A percentile compares a stretch with the other conserved stretches of the same genome.
phyloP scores from a whole-genome alignment of 2,888 invertebrate species.

The Baccha elongata region DNA sequence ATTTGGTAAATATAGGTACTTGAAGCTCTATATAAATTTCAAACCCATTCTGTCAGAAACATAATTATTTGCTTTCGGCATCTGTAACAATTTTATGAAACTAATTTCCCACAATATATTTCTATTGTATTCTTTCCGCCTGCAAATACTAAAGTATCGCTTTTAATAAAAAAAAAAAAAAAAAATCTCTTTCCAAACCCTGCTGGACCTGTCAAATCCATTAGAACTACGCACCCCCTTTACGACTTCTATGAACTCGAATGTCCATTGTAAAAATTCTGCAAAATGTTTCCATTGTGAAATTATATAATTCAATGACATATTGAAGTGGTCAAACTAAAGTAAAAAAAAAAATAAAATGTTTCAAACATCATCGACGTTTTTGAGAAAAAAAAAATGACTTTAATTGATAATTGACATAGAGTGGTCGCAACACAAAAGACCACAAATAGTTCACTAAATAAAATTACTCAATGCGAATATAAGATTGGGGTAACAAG shows the following conservation, averaged over 20 bases:
- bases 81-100: slow-evolving; percentile 8
- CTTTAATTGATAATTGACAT: slow-evolving; percentile 67
- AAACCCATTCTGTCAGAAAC: slow-evolving; percentile 6
- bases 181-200: no score
- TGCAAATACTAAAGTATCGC: neutral
- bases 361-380: slow-evolving; percentile 17
- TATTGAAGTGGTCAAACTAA: slow-evolving; percentile 56
- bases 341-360: slow-evolving; percentile 1
- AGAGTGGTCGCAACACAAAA: slow-evolving; percentile 39
- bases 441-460: slow-evolving; percentile 35
- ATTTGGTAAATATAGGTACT: no score
- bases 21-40: no score
- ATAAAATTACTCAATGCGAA: slow-evolving; percentile 4
- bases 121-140: neutral
- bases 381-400: slow-evolving; percentile 62
- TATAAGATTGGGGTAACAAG: slow-evolving; percentile 17
- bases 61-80: slow-evolving; percentile 12
- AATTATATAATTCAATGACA: slow-evolving; percentile 36
- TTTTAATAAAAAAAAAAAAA: slow-evolving; percentile 14
- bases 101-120: slow-evolving; percentile 3
- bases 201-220: slow-evolving; percentile 57
- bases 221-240: slow-evolving; percentile 29
- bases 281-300: slow-evolving; percentile 11
- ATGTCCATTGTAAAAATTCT: slow-evolving; percentile 26
- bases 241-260: neutral